phyloP scores from a whole-genome alignment of 2,888 invertebrate genomes.

The Cryptocephalus primarius region DNA sequence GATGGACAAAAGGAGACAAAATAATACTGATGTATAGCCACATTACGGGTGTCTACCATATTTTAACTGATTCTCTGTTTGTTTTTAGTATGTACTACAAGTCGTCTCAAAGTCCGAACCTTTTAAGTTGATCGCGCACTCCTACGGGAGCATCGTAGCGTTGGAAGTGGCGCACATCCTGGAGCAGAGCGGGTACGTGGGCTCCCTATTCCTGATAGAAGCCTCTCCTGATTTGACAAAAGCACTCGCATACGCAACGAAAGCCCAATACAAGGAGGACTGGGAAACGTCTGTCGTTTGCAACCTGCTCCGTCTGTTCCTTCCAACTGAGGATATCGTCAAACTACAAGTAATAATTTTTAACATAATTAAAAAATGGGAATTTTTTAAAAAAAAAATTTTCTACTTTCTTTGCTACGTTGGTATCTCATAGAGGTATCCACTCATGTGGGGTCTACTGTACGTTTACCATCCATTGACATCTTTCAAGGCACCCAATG shows the following conservation, averaged over 20 bases:
- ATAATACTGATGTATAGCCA: too few relatives aligned
- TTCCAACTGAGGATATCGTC: constrained; percentile 37
- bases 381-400: too few relatives aligned
- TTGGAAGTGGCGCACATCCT: constrained; percentile 65
- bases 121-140: constrained; percentile 76
- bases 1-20: too few relatives aligned
- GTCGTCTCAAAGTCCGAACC: constrained; percentile 43
- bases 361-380: too few relatives aligned
- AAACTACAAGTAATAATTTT: constrained; percentile 34
- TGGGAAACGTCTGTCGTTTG: constrained; percentile 43
- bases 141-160: constrained; percentile 71
- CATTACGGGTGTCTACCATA: too few relatives aligned
- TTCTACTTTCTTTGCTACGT: too few relatives aligned
- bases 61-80: constrained; percentile 2
- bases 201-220: constrained; percentile 64
- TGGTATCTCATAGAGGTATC: too few relatives aligned
- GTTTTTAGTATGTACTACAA: constrained; percentile 44
- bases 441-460: too few relatives aligned
- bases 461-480: too few relatives aligned
- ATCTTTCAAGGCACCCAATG: too few relatives aligned
- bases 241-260: constrained; percentile 37
- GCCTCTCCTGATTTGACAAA: constrained; percentile 61
- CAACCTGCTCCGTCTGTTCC: constrained; percentile 37
- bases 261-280: constrained; percentile 37
- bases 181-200: constrained; percentile 53